Evolutionary conservation across 2,888 invertebrate species (phyloP), one percentile per base, ranked within the genome.

Genomic region (Ametastegia equiseti): DNA sequence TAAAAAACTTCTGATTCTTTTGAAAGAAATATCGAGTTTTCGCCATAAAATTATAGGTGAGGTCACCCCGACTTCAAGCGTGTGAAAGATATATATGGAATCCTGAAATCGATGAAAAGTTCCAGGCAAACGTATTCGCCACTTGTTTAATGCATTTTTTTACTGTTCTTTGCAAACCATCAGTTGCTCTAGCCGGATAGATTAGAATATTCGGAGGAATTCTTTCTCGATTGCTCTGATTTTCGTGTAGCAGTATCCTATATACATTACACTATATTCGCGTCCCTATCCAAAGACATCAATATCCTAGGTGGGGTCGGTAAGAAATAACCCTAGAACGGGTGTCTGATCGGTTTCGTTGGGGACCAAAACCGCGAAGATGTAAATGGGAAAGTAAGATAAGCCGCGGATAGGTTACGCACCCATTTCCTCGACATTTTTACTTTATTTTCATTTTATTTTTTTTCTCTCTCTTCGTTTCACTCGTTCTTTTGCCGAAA

Each of bases 321-420:
- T 71, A 47, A 71, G 19, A 71, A 71, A 47, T 50, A 75, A 42
- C 54, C 60, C 42, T 4, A 5, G 60, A 42, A 60, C 30, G 60
- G 23, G 27, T 60, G 30, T 57, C 42, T 63, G 60, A 78, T 78
- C 78, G 78, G 78, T 60, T 57, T 75, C 47, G 45, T 71, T 71
- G 42, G 69, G 36, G 27, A 36, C 39, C 39, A n/a, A 36, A 39
- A 67, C 67, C 45, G 33, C 71, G 71, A 15, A 47, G 45, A 71
- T 71, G 45, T 39, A 54, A 75, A 75, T 75, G 54, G 47, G 27
- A 57, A 39, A 36, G 54, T 54, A 19, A 57, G 75, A 54, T 75
- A 75, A 75, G 13, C 50, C 36, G n/a, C 54, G 54, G 54, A 75
- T 75, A 50, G 50, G n/a, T 75, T 75, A 75, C 36, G 75, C 54